Evolutionary conservation across 2,113 vertebrate genomes (phyloP), one percentile per base, ranked within the genome.

Genomic region (Microcebus ravelobensis): DNA sequence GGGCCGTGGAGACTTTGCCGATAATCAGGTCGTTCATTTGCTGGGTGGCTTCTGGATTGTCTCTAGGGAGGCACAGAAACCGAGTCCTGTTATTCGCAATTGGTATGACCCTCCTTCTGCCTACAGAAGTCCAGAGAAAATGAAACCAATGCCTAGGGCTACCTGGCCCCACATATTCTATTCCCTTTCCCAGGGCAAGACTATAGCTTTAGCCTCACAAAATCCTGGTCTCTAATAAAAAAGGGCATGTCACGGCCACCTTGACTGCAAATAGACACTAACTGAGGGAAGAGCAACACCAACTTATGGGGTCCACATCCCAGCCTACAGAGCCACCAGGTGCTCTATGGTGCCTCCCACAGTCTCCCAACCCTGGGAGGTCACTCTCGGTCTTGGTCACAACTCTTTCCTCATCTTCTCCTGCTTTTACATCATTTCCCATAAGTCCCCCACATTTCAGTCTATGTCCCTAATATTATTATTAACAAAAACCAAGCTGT

Each of bases 21-120:
- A 99, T 99, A 96, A 99, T 99, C 84, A 99, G 98, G 95, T 99
- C 99, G 29, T 99, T 99, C 99, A 99, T 99, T 95, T 99, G 99
- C 95, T 99, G 99, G 2, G 99, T 99, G 97, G 99, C 99, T 96
- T 99, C 99, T 42, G 99, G 99, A 95, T 99, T 99, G 99, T 99
- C 99, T 98, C 99, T 99, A 94, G 68, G 89, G 77, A 95, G 39
- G 61, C 27, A 95, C 84, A 94, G 76, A 34, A 76, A 39, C 0
- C 9, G 25, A 52, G 83, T 50, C 13, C 61, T 70, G 21, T 96
- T 65, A 97, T 18, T 87, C 39, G 73, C 13, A 34, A n/a, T 0
- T 14, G 7, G 1, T 20, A 15, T 13, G 3, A 12, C 23, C 50
- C 29, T 20, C 76, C 36, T 68, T 73, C 55, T 36, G 45, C 13